Base-by-base conservation (phyloP, 2,797 vertebrate genomes). In the Gorsachius magnificus region DNA sequence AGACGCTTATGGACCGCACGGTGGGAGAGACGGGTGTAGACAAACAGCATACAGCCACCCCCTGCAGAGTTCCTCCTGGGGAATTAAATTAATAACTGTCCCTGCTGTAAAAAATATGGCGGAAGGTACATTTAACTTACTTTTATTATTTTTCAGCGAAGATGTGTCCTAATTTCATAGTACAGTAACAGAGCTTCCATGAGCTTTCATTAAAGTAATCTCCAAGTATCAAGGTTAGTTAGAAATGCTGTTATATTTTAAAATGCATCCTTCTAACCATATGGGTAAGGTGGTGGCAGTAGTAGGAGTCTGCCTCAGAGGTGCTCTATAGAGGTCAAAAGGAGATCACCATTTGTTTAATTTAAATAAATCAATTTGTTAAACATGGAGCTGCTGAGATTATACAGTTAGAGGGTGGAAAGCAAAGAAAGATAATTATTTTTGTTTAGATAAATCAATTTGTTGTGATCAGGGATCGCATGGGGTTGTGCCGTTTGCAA, bases 381-480 rank as follows among this genome's bases (percentile, higher is more conserved):
- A 97, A 96, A 94, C 96, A 94, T 88, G 92, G 64, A 96, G 64
- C 90, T 95, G 95, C 90, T 92, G 90, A 95, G 95, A 96, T 94
- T 93, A 80, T 91, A 90, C 84, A 95, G 90, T 91, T 83, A 71
- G 68, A 97, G 50, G 93, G 79, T 87, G 89, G 92, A 95, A 71
- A 97, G 97, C 83, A 93, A 95, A 96, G 96, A 94, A 95, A 96
- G 93, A 94, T 90, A 97, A 97, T 92, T 94, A 96, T 85, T 71
- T 94, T 85, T 95, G 95, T 97, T 98, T 97, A 96, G 97, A 97
- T 95, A 97, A 98, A 97, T 97, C 97, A 97, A 96, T 98, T 90
- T 95, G 75, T 87, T 97, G 95, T 94, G 96, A 97, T 96, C 94
- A 94, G 87, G 85, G 91, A 97, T 97, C 89, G 77, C 87, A 71